Evolutionary conservation across 2,888 invertebrate species (phyloP).

Genomic region (Heteromurus nitidus): DNA sequence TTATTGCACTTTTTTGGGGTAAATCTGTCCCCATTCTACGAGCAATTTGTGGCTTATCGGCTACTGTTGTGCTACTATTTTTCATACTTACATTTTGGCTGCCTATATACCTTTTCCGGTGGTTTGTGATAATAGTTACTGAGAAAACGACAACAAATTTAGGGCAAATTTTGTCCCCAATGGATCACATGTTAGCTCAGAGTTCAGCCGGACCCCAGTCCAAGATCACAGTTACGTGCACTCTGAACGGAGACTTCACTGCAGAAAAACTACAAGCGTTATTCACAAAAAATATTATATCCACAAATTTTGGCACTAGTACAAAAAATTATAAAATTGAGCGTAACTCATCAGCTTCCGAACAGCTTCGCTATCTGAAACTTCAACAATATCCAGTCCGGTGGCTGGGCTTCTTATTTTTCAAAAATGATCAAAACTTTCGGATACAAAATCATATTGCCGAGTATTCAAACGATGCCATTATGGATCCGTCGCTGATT

Average conservation of each 20-base stretch:
- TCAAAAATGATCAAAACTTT: background rate
- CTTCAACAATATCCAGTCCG: background rate
- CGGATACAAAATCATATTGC: background rate
- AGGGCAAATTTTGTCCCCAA: conserved; percentile 2
- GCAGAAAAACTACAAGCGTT: background rate
- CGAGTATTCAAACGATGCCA: background rate
- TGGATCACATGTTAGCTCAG: no score
- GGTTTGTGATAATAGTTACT: background rate
- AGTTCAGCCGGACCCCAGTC: no score
- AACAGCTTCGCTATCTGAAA: background rate
- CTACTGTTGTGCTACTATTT: no score
- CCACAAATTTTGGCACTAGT: no score
- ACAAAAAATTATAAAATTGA: no score
- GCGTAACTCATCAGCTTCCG: background rate
- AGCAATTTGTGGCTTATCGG: no score
- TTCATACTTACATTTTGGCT: no score
- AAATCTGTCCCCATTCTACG: no score
- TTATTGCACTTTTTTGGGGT: no score
- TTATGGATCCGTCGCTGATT: background rate
- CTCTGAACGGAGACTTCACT: background rate
- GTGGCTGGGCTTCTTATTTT: background rate
- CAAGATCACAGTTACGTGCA: no score
- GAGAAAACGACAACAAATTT: background rate
- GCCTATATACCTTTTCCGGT: background rate
- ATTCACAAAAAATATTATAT: no score